Conservation (phyloP, 2,888 invertebrate genomes). For the Crematogaster levior region DNA sequence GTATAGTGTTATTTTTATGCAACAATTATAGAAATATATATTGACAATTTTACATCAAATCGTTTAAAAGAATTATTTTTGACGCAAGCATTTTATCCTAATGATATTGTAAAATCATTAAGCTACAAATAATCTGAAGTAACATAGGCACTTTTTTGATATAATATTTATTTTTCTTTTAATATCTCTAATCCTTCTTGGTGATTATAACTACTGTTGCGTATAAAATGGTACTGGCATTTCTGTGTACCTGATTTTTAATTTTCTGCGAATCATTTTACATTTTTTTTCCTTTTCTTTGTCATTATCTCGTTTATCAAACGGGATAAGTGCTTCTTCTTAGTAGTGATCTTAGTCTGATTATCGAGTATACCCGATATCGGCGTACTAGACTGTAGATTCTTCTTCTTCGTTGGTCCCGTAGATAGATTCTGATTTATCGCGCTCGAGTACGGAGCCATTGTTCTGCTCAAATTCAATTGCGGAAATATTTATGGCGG, state of each 20-base stretch:
- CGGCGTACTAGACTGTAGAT: conserved; percentile 33
- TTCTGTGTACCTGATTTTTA: not conserved
- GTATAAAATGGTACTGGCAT: not conserved
- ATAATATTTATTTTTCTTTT: not conserved
- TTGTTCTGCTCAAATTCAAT: conserved; percentile 54
- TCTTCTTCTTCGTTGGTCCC: conserved; percentile 24
- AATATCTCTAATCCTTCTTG: not conserved
- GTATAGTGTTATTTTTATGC: not conserved
- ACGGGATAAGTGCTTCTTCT: conserved; percentile 13
- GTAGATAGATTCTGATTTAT: conserved; percentile 48
- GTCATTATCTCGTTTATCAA: conserved; percentile 32
- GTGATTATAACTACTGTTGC: not conserved
- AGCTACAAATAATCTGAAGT: not conserved
- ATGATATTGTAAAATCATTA: not conserved
- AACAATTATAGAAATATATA: too few relatives aligned
- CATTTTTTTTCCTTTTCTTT: not conserved
- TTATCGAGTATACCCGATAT: conserved; percentile 38
- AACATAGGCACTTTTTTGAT: not conserved
- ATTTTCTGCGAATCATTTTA: not conserved
- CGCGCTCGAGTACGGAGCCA: conserved; percentile 24
- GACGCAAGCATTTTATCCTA: not conserved
- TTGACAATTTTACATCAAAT: not conserved
- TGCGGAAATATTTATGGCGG: conserved; percentile 51
- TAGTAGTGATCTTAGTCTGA: conserved; percentile 9
- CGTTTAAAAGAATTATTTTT: not conserved